phyloP scores from a whole-genome alignment of 2,797 vertebrate species.

The Enteromius viviparus region DNA sequence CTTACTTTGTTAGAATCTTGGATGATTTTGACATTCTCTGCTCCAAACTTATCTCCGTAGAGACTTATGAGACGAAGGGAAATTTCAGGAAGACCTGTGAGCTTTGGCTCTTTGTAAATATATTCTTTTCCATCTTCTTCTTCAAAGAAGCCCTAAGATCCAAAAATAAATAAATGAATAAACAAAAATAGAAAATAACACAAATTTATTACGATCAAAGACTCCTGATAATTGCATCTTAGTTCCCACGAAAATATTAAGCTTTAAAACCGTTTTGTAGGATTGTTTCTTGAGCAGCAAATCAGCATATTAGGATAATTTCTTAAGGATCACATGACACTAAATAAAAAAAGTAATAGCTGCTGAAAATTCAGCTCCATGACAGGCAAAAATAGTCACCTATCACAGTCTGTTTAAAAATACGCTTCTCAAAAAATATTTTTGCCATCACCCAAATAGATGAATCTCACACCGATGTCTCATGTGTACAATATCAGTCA shows the following conservation, averaged over 20 bases:
- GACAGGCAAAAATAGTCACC: too few species aligned
- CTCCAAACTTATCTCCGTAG: slow-evolving; percentile 95
- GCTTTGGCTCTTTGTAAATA: slow-evolving; percentile 97
- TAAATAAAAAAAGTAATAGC: neutral
- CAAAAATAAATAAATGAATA: neutral
- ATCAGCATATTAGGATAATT: neutral
- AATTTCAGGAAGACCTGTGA: slow-evolving; percentile 94
- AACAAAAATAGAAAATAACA: neutral
- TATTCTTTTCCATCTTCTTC: slow-evolving; percentile 98
- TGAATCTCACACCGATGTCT: neutral
- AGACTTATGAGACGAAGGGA: slow-evolving; percentile 91
- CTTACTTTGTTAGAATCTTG: slow-evolving; percentile 97
- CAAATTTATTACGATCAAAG: neutral
- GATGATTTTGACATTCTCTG: slow-evolving; percentile 92
- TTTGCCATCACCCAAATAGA: neutral
- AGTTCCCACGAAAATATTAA: neutral
- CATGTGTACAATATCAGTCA: neutral
- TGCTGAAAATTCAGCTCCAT: neutral
- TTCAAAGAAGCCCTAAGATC: slow-evolving; percentile 90
- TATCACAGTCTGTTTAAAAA: neutral
- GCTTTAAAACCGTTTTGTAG: neutral
- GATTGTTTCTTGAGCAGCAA: neutral
- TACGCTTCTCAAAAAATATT: neutral
- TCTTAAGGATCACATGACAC: neutral
- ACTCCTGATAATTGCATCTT: neutral